Evolutionary conservation across 2,888 invertebrate genomes (phyloP), one percentile per base, ranked within the genome.

Genomic region (Clunio marinus): DNA sequence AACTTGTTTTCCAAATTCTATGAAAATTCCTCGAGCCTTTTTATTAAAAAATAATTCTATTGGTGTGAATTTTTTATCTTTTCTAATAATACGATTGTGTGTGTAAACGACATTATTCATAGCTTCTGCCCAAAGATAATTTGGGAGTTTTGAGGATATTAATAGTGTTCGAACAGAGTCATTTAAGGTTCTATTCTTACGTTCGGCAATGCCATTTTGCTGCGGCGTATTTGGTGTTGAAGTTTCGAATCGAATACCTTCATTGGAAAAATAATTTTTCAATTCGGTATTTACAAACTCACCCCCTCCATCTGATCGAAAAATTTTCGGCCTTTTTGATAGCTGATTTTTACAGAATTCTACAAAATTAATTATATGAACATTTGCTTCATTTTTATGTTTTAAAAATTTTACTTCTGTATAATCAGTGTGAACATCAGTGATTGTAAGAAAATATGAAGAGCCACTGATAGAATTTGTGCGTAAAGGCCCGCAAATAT

Each of bases 401-500:
- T 69, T 67, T 7, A 73, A 32, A 37, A 72, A 69, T 25, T 67
- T 51, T 1, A 71, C 69, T 32, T 69, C 69, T 8, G 67, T 51
- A 37, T 71, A 70, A 28, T 66, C 15, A 1, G 22, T 24, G 10
- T 70, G 71, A 70, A 76, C 76, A 73, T 78, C 78, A 57, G 75
- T 73, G 37, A 78, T 75, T 0, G 74, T 74, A 8, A 76, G 60
- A 68, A 77, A 76, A 72, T 77, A 77, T 65, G 70, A 74, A 1
- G 72, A 71, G 10, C 75, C 75, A 3, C 75, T 75, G 5, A 73
- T 68, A 1, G 77, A 78, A 8, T 58, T 17, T 2, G 68, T 70
- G 67, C 75, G 74, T 76, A 77, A 74, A 17, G 75, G 74, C 35
- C 76, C 76, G 70, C 76, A 76, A 5, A 77, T 57, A 70, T 77